Percentiles rank a stretch among this genome's conserved stretches.
These are phyloP conservation scores for Cinclus cinclus DNA, from an alignment of 2,113 vertebrate genomes.

Conservation along the genomic window DNA sequence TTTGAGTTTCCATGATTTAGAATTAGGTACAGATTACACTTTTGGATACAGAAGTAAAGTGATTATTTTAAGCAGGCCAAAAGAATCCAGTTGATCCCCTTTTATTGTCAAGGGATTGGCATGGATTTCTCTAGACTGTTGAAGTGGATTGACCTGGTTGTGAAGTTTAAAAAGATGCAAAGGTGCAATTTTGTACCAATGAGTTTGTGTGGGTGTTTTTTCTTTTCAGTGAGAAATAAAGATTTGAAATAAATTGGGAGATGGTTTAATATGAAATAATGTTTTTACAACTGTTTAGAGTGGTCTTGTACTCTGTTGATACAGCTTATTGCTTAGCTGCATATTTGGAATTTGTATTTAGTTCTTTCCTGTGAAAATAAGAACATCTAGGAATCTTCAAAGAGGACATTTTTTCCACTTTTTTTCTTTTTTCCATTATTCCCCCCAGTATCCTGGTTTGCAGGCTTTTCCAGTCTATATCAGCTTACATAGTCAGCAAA, in stretches of 20 bases:
- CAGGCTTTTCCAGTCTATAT: background rate
- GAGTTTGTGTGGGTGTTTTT: background rate
- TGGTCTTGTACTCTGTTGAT: background rate
- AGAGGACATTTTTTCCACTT: background rate
- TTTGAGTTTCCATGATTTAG: background rate
- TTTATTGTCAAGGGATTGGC: background rate
- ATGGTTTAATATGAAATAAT: background rate
- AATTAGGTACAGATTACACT: background rate
- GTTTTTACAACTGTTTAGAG: background rate
- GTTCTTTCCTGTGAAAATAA: background rate
- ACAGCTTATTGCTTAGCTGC: background rate
- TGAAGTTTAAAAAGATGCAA: background rate
- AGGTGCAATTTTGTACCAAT: background rate
- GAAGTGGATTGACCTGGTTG: background rate
- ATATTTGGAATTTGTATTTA: background rate
- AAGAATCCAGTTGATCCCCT: background rate
- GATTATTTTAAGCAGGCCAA: background rate
- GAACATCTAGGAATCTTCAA: background rate
- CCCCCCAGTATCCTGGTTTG: accelerated
- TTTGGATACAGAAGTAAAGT: background rate
- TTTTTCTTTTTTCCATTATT: background rate
- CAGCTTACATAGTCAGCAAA: background rate
- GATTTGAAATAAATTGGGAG: background rate
- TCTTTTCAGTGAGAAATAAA: background rate
- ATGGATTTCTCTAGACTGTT: background rate